Percentiles rank a stretch among this genome's conserved stretches.
phyloP scores from a whole-genome alignment of 2,113 vertebrate genomes.

The Pollimyrus isidori region DNA sequence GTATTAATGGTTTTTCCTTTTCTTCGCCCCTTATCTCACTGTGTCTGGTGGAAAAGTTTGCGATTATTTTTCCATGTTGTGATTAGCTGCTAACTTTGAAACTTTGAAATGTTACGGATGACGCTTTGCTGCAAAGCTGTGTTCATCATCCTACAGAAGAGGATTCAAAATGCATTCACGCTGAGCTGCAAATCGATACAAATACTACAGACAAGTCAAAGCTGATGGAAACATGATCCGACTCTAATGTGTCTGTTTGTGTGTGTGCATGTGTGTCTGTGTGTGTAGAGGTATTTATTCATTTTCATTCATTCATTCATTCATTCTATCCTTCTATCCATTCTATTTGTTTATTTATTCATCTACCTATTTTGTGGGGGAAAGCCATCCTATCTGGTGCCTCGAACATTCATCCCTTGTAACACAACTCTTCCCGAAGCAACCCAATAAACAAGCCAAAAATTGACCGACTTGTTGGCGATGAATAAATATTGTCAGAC shows the following conservation, averaged over 20 bases:
- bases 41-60: neutral
- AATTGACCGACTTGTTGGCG: constrained; percentile 31
- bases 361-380: constrained; percentile 19
- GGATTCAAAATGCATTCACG: constrained; percentile 45
- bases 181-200: constrained; percentile 50
- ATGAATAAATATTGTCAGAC: constrained; percentile 16
- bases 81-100: constrained; percentile 50
- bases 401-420: constrained; percentile 36
- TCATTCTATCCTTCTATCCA: neutral
- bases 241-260: constrained; percentile 12
- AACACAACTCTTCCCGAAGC: constrained; percentile 45
- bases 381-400: constrained; percentile 51
- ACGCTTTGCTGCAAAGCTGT: constrained; percentile 47
- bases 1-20: neutral
- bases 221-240: constrained; percentile 46
- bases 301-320: neutral
- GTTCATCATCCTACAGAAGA: constrained; percentile 48
- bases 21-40: neutral
- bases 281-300: neutral
- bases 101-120: constrained; percentile 51
- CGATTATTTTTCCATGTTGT: constrained; percentile 15
- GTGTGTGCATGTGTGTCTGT: neutral
- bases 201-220: constrained; percentile 43
- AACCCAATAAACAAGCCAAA: constrained; percentile 42
- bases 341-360: neutral